Percentiles rank a stretch among this genome's conserved stretches.
phyloP scores from a whole-genome alignment of 2,888 invertebrate genomes.

The Bembecia ichneumoniformis region DNA sequence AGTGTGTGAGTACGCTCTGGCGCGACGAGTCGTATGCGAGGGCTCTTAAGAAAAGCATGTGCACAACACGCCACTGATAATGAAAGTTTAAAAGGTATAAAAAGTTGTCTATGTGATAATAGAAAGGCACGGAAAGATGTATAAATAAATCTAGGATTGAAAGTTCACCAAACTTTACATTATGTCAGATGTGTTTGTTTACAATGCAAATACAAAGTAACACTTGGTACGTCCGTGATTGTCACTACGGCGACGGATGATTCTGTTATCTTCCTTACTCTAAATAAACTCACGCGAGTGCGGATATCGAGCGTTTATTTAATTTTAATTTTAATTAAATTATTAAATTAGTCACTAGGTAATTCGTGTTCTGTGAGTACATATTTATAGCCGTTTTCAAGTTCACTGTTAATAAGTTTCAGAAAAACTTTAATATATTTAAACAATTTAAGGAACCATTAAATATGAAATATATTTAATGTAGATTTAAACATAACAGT shows the following conservation, averaged over 20 bases:
- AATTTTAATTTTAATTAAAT: background rate
- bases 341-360: background rate
- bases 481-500: too few relatives aligned
- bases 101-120: background rate
- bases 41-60: too few relatives aligned
- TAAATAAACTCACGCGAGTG: constrained; percentile 24
- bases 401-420: too few relatives aligned
- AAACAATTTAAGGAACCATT: too few relatives aligned
- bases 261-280: constrained; percentile 27
- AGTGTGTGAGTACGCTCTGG: too few relatives aligned
- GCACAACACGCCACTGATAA: too few relatives aligned
- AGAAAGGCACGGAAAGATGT: background rate
- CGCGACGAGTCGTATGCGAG: too few relatives aligned
- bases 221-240: constrained; percentile 37
- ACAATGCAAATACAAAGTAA: constrained; percentile 2
- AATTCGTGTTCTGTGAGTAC: too few relatives aligned
- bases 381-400: too few relatives aligned
- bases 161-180: background rate
- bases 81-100: too few relatives aligned
- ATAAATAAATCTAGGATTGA: background rate
- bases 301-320: background rate
- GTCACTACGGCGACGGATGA: constrained; percentile 44
- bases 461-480: too few relatives aligned
- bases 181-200: background rate
- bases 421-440: too few relatives aligned